A percentile compares a stretch with the other conserved stretches of the same genome.
These are phyloP conservation scores for Melanostoma scalare DNA, from an alignment of 2,888 invertebrate genomes.

Conservation along the genomic window DNA sequence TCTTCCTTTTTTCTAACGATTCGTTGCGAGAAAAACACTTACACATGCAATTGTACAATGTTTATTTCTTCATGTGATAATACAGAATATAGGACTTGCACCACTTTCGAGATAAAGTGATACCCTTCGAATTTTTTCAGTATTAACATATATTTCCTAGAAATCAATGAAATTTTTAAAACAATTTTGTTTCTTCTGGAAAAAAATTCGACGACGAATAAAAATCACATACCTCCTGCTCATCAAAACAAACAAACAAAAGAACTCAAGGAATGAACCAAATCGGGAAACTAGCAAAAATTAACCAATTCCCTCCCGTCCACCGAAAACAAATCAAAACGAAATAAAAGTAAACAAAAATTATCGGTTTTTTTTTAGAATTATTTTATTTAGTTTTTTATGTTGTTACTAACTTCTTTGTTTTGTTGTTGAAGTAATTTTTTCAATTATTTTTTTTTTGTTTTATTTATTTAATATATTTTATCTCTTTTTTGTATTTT, in stretches of 20 bases:
- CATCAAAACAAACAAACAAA: neutral
- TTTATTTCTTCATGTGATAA: too few relatives aligned
- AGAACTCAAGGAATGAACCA: neutral
- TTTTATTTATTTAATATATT: slow-evolving; percentile 59
- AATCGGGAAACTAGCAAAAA: neutral
- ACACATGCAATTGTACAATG: too few relatives aligned
- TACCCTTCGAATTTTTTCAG: too few relatives aligned
- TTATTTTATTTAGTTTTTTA: slow-evolving; percentile 70
- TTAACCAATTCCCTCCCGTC: neutral
- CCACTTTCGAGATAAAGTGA: too few relatives aligned
- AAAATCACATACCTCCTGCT: too few relatives aligned
- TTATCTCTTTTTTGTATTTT: slow-evolving; percentile 65
- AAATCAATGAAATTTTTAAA: too few relatives aligned
- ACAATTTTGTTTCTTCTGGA: too few relatives aligned
- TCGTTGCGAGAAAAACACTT: too few relatives aligned
- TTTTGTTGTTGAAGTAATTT: slow-evolving; percentile 70
- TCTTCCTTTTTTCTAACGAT: too few relatives aligned
- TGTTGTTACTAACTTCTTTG: slow-evolving; percentile 70
- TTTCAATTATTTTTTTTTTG: slow-evolving; percentile 37
- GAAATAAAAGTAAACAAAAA: slow-evolving; percentile 21
- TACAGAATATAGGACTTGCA: too few relatives aligned
- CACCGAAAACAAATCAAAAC: slow-evolving; percentile 10
- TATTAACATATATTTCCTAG: too few relatives aligned
- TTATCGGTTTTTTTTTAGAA: slow-evolving; percentile 59
- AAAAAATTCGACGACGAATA: too few relatives aligned